Conservation (phyloP, 2,113 vertebrate species). For the Trochalopteron elliotii region DNA sequence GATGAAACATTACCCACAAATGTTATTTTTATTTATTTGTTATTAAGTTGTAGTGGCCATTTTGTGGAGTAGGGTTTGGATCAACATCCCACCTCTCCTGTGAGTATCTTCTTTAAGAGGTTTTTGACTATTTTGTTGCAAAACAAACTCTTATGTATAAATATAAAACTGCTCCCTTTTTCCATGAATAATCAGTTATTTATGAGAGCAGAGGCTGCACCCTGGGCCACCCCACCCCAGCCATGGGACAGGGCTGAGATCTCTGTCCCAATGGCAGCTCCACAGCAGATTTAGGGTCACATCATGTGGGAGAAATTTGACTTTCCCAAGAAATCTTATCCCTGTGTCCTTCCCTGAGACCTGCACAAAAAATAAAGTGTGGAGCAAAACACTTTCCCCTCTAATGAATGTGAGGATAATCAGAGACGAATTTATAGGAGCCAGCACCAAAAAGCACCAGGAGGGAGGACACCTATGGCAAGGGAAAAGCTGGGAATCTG, state of each 20-base stretch:
- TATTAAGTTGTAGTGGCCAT: background rate
- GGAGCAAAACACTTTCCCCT: background rate
- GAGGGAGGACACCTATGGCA: background rate
- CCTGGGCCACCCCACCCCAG: background rate
- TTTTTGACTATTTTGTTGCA: background rate
- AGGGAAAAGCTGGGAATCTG: background rate
- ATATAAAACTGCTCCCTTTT: background rate
- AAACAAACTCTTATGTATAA: background rate
- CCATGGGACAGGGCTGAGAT: too few relatives aligned
- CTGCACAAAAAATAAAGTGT: background rate
- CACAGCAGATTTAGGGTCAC: too few relatives aligned
- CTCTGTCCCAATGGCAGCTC: background rate
- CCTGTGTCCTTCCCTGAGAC: background rate
- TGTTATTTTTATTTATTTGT: background rate
- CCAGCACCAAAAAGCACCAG: background rate
- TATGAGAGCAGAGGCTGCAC: background rate
- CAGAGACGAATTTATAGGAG: background rate
- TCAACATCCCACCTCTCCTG: background rate
- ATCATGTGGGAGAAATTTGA: fast-evolving
- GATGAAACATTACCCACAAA: too few relatives aligned
- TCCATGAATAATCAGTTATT: background rate
- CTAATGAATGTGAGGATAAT: background rate
- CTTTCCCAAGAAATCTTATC: background rate
- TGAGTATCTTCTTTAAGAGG: background rate
- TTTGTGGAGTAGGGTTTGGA: background rate